These are phyloP conservation scores for Aphelocoma coerulescens DNA, from an alignment of 2,113 vertebrate species.

Conservation along the genomic window DNA sequence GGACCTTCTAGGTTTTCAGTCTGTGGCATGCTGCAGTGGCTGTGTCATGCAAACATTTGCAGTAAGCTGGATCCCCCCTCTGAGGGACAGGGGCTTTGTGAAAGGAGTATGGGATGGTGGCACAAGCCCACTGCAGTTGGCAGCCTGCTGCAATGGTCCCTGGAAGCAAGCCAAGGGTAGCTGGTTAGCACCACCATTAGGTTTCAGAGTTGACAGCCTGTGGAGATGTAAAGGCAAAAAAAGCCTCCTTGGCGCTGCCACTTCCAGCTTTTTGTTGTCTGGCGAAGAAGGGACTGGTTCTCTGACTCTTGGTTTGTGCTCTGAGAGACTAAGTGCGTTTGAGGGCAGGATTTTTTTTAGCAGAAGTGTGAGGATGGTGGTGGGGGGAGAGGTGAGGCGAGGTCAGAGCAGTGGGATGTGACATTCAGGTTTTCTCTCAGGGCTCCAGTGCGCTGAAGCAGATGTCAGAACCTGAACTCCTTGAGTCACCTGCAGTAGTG, in stretches of 20 bases:
- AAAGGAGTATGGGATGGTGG: background rate
- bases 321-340: background rate
- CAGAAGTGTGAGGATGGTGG: background rate
- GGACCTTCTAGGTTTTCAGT: background rate
- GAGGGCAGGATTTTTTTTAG: background rate
- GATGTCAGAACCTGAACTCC: background rate
- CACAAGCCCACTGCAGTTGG: background rate
- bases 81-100: background rate
- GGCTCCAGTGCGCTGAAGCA: background rate
- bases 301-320: background rate
- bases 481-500: background rate
- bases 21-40: background rate
- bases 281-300: background rate
- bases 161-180: background rate
- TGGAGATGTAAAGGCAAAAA: background rate
- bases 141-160: background rate
- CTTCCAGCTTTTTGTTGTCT: background rate
- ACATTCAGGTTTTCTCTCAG: background rate
- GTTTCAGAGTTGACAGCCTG: background rate
- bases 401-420: background rate
- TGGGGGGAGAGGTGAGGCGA: fast-evolving
- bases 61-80: background rate
- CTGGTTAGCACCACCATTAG: background rate
- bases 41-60: background rate
- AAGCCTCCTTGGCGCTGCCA: background rate